These are phyloP conservation scores for Pseudois nayaur DNA, from an alignment of 2,113 vertebrate genomes.

Conservation along the genomic window DNA sequence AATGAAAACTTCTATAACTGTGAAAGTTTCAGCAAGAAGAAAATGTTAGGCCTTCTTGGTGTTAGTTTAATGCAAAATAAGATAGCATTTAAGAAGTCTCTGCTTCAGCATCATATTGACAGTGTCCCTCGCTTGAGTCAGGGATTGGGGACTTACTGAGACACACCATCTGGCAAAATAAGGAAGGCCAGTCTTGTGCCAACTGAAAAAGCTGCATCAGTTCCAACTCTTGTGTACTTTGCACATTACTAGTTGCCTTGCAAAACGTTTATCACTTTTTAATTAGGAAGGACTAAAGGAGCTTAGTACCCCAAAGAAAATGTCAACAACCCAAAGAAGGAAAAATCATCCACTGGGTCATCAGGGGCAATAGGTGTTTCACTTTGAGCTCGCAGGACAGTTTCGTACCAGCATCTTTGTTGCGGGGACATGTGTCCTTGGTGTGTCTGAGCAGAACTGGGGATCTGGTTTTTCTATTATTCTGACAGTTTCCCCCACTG, in stretches of 20 bases:
- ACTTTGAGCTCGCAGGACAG: not conserved
- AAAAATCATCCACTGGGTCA: not conserved
- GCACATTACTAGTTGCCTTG: constrained; percentile 58
- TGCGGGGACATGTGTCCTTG: not conserved
- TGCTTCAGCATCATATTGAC: not conserved
- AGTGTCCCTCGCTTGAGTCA: constrained; percentile 53
- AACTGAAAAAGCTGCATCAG: constrained; percentile 58
- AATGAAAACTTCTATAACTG: constrained; percentile 22
- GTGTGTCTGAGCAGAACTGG: not conserved
- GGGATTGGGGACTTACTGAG: constrained; percentile 58
- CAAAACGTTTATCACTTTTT: constrained; percentile 72
- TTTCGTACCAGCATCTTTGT: not conserved
- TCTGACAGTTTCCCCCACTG: not conserved
- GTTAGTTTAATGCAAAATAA: constrained; percentile 45
- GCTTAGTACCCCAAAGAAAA: constrained; percentile 55
- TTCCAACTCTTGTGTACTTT: constrained; percentile 66
- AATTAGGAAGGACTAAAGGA: constrained; percentile 62
- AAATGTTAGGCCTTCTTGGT: constrained; percentile 3
- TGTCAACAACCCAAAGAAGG: constrained; percentile 29
- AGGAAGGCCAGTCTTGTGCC: constrained; percentile 62
- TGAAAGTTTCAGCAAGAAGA: constrained; percentile 47
- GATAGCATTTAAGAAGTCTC: constrained; percentile 54
- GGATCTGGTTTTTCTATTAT: not conserved
- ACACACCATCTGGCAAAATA: constrained; percentile 65
- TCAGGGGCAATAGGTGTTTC: not conserved